Evolutionary conservation across 1,140 invertebrate species (phyloP).

Genomic region (Anoplolepis gracilipes): DNA sequence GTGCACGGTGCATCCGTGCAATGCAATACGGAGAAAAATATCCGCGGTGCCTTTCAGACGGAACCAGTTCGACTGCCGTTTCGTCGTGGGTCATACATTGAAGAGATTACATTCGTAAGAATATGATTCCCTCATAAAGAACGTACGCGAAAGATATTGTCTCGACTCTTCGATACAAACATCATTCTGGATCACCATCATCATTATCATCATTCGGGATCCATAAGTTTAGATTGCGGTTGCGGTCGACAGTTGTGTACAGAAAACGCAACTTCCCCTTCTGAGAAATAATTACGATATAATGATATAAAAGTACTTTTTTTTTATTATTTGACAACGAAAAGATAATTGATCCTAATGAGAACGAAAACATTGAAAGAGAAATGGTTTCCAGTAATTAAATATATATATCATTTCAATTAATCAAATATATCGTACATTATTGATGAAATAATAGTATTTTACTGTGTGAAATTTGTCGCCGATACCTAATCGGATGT

Average conservation of each 20-base stretch:
- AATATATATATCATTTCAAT: not conserved
- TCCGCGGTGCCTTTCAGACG: constrained; percentile 28
- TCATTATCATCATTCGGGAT: not conserved
- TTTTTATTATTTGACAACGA: not conserved
- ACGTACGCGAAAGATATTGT: not conserved
- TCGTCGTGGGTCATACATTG: constrained; percentile 2
- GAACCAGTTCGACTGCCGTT: constrained; percentile 23
- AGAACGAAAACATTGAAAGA: not conserved
- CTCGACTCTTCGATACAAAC: not conserved
- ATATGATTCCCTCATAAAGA: not conserved
- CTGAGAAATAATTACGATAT: not conserved
- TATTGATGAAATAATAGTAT: constrained; percentile 3
- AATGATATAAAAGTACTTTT: not conserved
- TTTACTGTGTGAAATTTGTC: not conserved
- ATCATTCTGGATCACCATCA: not conserved
- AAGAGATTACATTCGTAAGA: constrained; percentile 19
- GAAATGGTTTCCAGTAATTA: not conserved
- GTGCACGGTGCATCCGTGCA: constrained; percentile 22
- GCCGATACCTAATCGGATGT: too few species aligned
- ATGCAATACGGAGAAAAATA: constrained; percentile 43
- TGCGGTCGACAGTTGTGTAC: not conserved
- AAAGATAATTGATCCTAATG: not conserved
- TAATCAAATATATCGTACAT: not conserved
- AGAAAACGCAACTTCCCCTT: not conserved
- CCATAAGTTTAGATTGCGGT: not conserved